Base-by-base conservation (phyloP, 2,888 invertebrate genomes). In the Diadromus collaris region DNA sequence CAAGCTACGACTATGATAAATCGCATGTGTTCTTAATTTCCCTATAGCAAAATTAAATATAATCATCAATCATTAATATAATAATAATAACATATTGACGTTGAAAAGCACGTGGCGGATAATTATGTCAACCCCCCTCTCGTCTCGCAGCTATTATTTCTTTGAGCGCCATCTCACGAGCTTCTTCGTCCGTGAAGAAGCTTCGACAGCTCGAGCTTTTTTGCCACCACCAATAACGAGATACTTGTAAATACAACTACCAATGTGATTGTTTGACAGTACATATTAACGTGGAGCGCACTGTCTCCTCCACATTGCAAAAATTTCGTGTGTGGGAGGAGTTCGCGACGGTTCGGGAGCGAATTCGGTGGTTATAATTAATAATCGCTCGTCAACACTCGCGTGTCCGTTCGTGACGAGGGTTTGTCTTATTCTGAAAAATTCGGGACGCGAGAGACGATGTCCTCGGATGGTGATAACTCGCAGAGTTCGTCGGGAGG, bases 381-480 rank as follows among this genome's bases (percentile, higher is more conserved):
- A 10, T 24, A 21, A 51, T 56, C 29, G 56, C 16, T 16, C 6
- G 9, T 51, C 3, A 13, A 51, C 21, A 21, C 48, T 48, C 48
- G 34, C 48, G 48, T 9, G 51, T 51, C 5, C 24, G 51, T 24
- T 21, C 10, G 5, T 24, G 7, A 6, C 24, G 24, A 56, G 6
- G 27, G 27, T 10, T 56, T 27, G 27, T 56, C 6, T 21, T 29
- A 0, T 6, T 56, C 13, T 27, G n/a, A 2, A 1, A n/a, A 56
- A 16, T 29, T 56, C 27, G 27, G 27, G n/a, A 21, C 27, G 56
- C n/a, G 56, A 29, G 41, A 58, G 32, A 72, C 19, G n/a, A 74
- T 79, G 79, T 79, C 79, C 73, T 76, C 79, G 79, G 79, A 76
- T 73, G 70, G 76, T 58, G 79, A 79, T 67, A 79, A 76, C 65